Evolutionary conservation across 2,797 vertebrate species (phyloP).

Genomic region (Pelochelys cantorii): DNA sequence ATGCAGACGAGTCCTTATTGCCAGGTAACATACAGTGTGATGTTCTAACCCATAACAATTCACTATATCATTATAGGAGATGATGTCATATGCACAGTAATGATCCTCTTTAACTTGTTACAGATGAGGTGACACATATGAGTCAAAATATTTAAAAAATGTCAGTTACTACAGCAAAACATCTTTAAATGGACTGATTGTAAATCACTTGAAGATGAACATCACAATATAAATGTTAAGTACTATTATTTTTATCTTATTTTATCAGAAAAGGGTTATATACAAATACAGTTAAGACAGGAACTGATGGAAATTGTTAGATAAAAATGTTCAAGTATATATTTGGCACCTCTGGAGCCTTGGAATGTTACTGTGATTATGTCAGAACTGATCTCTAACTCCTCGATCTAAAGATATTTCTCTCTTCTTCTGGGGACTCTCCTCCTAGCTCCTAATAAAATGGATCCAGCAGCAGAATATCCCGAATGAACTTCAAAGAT

Average conservation of each 20-base stretch:
- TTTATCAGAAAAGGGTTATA: background rate
- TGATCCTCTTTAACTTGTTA: conserved; percentile 5
- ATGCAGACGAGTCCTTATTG: background rate
- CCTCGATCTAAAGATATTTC: conserved; percentile 54
- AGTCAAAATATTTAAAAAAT: conserved; percentile 41
- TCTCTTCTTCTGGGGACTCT: conserved; percentile 35
- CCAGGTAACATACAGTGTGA: background rate
- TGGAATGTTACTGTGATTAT: conserved; percentile 61
- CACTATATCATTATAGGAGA: background rate
- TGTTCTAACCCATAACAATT: background rate
- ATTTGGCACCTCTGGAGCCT: conserved; percentile 33
- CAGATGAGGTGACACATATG: background rate
- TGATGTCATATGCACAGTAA: background rate
- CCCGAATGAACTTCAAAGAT: conserved; percentile 2
- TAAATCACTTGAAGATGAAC: conserved; percentile 54
- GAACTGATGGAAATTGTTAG: conserved; percentile 44
- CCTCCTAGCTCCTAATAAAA: conserved; percentile 51
- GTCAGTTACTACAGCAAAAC: conserved; percentile 7
- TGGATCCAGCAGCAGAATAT: conserved; percentile 18
- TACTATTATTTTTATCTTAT: conserved; percentile 2
- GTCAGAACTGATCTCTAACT: conserved; percentile 73
- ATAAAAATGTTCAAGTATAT: conserved; percentile 45
- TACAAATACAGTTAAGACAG: conserved; percentile 14
- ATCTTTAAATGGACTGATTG: conserved; percentile 31
- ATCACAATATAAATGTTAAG: conserved; percentile 17